Evolutionary conservation across 1,140 invertebrate species (phyloP), one percentile per base, ranked within the genome.

Genomic region (Drosophila kanapiae): DNA sequence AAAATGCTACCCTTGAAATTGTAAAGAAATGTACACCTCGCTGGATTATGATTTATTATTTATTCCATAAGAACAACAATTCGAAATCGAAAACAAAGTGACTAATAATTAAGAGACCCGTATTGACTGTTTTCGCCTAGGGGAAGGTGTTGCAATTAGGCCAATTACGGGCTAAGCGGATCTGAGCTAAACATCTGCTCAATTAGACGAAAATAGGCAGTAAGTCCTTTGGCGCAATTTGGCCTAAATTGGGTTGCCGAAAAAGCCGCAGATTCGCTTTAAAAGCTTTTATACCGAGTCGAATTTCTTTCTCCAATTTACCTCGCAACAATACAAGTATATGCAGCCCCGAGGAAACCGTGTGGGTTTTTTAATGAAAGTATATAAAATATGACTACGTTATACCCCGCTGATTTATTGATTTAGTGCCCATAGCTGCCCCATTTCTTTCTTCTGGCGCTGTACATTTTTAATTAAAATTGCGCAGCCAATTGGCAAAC

Each of bases 401-500:
- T 29, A 53, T 31, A 37, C 29, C 67, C 38, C 67, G 37, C 37
- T 51, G 61, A 47, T 38, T 70, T 70, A 70, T 70, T 70, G 63
- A 70, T 68, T 70, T 68, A 45, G 38, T 51, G 18, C 13, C n/a
- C 38, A 16, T 37, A 16, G 18, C 33, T 23, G 37, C 16, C 29
- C 31, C 29, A 27, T 53, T 53, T 29, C 43, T 53, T 11, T 31
- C 9, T 51, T 49, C 33, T 29, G 65, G 42, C 47, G 18, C 37
- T 61, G 75, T 72, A 56, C 35, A 59, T 77, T 85, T 84, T 88
- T 83, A 87, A 87, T 87, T 88, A 87, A 87, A 87, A 90, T 75
- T 75, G 72, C 53, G 54, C 77, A 75, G 43, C 69, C 72, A 80
- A 88, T 87, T 87, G 82, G 67, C 47, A 80, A 76, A 54, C 62